Evolutionary conservation across 2,113 vertebrate genomes (phyloP).

Genomic region (Myotis yumanensis): DNA sequence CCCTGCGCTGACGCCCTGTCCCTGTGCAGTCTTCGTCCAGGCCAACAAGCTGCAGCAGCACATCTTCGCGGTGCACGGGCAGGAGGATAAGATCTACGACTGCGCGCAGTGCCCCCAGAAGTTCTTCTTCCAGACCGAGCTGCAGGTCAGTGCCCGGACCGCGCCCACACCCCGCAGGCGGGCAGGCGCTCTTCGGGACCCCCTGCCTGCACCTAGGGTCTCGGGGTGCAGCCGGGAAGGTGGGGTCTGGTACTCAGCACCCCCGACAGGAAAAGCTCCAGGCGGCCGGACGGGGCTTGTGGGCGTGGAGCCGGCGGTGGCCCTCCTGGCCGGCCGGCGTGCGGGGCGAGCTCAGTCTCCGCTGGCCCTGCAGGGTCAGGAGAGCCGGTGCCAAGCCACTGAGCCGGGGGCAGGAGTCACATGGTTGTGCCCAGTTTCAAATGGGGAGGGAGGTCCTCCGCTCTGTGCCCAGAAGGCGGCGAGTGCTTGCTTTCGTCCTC

Average conservation of each 20-base stretch:
- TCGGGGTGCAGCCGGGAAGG: not conserved
- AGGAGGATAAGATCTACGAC: slow-evolving; percentile 99
- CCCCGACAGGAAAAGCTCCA: fast-evolving
- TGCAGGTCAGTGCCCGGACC: slow-evolving; percentile 88
- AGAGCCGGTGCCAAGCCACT: fast-evolving
- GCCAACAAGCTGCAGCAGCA: slow-evolving; percentile 99
- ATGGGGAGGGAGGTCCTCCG: not conserved
- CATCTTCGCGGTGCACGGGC: slow-evolving; percentile 98
- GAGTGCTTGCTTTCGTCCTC: not conserved
- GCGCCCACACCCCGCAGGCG: fast-evolving
- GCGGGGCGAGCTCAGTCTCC: not conserved
- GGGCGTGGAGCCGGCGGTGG: too few species aligned
- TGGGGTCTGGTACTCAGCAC: not conserved
- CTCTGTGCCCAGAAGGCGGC: not conserved
- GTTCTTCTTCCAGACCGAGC: slow-evolving; percentile 99
- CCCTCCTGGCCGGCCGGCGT: not conserved
- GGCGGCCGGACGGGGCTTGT: too few species aligned
- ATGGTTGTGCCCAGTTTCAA: fast-evolving
- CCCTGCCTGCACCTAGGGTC: fast-evolving
- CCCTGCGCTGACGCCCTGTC: slow-evolving; percentile 43
- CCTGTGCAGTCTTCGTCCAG: slow-evolving; percentile 95
- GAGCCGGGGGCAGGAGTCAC: not conserved
- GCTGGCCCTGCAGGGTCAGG: not conserved
- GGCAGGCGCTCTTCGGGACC: fast-evolving
- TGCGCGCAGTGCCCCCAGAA: slow-evolving; percentile 99